Conservation (phyloP, 2,113 vertebrate species). For the Clarias gariepinus region DNA sequence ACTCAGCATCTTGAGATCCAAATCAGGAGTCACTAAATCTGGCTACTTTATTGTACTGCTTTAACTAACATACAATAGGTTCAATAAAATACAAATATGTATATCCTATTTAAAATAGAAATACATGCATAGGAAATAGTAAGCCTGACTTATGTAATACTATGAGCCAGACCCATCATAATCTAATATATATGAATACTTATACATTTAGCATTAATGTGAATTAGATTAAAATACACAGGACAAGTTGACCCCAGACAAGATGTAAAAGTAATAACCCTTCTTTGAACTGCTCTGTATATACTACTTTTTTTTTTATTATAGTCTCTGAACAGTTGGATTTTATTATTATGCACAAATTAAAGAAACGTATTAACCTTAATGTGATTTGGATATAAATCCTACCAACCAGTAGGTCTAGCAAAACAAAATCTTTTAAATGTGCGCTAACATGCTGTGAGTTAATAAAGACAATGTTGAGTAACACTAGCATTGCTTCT, state of each 20-base stretch:
- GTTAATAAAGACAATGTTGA: background rate
- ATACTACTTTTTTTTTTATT: background rate
- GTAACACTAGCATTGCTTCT: background rate
- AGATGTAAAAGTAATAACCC: background rate
- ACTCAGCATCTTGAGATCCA: background rate
- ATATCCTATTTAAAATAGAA: background rate
- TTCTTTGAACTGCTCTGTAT: background rate
- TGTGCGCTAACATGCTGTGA: background rate
- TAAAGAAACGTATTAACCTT: background rate
- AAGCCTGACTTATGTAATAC: too few species aligned
- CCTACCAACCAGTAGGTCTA: background rate
- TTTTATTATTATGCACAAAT: background rate
- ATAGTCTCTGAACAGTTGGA: background rate
- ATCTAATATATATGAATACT: background rate
- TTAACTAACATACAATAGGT: background rate
- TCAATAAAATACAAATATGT: background rate
- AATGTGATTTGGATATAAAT: background rate
- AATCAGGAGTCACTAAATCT: conserved; percentile 8
- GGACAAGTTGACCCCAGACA: background rate
- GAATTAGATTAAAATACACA: background rate
- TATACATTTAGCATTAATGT: background rate
- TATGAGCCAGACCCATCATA: background rate
- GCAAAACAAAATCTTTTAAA: background rate
- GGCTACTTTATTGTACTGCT: background rate
- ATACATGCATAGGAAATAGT: background rate